Evolutionary conservation across 2,888 invertebrate species (phyloP), one percentile per base, ranked within the genome.

Genomic region (Hypomecis punctinalis): DNA sequence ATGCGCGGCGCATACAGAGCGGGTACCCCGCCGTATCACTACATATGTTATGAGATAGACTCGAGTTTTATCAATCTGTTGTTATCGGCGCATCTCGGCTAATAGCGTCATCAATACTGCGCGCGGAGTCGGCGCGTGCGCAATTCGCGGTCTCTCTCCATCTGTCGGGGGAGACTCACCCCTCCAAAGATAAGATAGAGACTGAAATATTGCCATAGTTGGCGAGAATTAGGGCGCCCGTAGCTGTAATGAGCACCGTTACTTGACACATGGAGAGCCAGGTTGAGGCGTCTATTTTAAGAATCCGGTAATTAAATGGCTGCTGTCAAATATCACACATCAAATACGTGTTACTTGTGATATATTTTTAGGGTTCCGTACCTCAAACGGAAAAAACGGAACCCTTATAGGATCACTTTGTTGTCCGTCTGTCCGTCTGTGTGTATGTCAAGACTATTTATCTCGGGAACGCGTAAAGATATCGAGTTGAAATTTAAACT

Each of bases 101-200:
- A 63, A 63, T 59, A 57, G 68, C 49, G 58, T 61, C 73, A 76
- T 78, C 74, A 75, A 73, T 75, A 76, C 64, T 48, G 35, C 51
- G 63, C 63, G 65, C 68, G 65, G 69, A 61, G 67, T 55, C 55
- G 69, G 74, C 79, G 79, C 79, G 78, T 77, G 77, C 78, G 74
- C 75, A 62, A 11, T 42, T 62, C 43, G 63, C 59, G 57, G 58
- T 61, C 52, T 40, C 60, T 62, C 36, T 53, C 47, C 64, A 58
- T 47, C 62, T 64, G 66, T 23, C 43, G 58, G 23, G 45, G 58
- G 64, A 51, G 58, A n/a, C 10, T 6, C 57, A 56, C 45, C 69
- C 61, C 61, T 45, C 33, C 39, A 9, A 9, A 46, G 78, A 77
- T 77, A 61, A 76, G 78, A 78, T 78, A 76, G 68, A 53, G 47